Evolutionary conservation across 2,797 vertebrate genomes (phyloP).

Genomic region (Typhlichthys subterraneus): DNA sequence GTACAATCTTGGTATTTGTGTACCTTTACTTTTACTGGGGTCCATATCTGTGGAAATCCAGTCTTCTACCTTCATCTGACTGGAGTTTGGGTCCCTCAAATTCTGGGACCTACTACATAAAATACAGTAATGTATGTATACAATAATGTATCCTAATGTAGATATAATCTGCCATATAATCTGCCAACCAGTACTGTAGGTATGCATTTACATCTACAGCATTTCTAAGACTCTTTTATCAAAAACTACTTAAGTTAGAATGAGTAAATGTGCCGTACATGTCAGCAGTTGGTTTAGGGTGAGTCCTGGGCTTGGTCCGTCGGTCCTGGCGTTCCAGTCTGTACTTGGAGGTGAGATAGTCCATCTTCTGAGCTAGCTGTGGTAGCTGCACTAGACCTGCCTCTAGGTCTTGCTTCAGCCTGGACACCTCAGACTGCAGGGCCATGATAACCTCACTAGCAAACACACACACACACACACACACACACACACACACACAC

Average conservation of each 20-base stretch:
- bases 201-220: too few relatives aligned
- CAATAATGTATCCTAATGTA: background rate
- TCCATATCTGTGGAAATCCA: conserved; percentile 77
- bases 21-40: conserved; percentile 68
- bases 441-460: conserved; percentile 71
- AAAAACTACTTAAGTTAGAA: too few relatives aligned
- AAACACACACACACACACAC: conserved; percentile 19
- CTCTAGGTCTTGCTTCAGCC: conserved; percentile 73
- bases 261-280: conserved; percentile 48
- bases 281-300: conserved; percentile 34
- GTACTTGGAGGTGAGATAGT: conserved; percentile 62
- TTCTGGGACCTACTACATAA: conserved; percentile 32
- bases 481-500: conserved; percentile 5
- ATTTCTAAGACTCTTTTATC: too few relatives aligned
- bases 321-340: conserved; percentile 54
- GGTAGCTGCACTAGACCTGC: conserved; percentile 73
- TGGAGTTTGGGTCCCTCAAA: conserved; percentile 29
- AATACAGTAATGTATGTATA: conserved; percentile 1
- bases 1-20: too few relatives aligned
- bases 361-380: conserved; percentile 67
- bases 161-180: background rate
- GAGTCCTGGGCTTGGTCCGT: conserved; percentile 45
- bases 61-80: conserved; percentile 59
- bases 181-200: background rate
- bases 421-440: conserved; percentile 75